phyloP scores from a whole-genome alignment of 2,888 invertebrate genomes.

The Pachliopta kotzebuea region DNA sequence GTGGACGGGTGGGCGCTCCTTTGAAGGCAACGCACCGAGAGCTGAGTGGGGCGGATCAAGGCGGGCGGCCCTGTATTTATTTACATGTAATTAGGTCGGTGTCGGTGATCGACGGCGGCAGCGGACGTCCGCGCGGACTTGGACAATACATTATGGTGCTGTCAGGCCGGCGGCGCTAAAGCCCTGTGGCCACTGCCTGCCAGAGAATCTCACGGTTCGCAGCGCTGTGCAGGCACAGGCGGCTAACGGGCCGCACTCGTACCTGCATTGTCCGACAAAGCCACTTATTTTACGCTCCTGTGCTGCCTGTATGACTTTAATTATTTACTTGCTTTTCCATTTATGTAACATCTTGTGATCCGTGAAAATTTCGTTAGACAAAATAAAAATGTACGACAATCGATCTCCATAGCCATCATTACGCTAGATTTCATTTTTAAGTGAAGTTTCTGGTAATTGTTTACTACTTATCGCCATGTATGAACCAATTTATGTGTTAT shows the following conservation, averaged over 20 bases:
- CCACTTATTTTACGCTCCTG: constrained; percentile 2
- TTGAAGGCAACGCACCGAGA: constrained; percentile 35
- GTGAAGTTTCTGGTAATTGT: no score
- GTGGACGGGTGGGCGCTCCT: constrained; percentile 21
- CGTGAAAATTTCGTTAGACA: no score
- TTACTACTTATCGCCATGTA: no score
- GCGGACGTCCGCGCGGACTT: constrained; percentile 62
- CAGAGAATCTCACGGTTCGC: constrained; percentile 17
- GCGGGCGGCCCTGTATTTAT: constrained; percentile 61
- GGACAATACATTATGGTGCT: constrained; percentile 71
- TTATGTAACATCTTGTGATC: no score
- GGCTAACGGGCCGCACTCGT: neutral
- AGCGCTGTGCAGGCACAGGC: constrained; percentile 3
- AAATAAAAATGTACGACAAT: no score
- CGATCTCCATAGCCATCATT: no score
- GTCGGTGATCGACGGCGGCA: constrained; percentile 67
- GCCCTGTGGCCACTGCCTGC: constrained; percentile 26
- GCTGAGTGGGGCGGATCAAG: constrained; percentile 45
- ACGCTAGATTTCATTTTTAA: no score
- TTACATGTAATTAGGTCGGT: constrained; percentile 74
- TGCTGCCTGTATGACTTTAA: neutral
- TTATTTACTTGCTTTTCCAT: neutral
- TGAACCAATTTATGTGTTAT: no score
- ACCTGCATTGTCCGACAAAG: constrained; percentile 12
- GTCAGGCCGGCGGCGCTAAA: constrained; percentile 46